phyloP scores from a whole-genome alignment of 2,888 invertebrate genomes.

The Dolichomitus sp. region DNA sequence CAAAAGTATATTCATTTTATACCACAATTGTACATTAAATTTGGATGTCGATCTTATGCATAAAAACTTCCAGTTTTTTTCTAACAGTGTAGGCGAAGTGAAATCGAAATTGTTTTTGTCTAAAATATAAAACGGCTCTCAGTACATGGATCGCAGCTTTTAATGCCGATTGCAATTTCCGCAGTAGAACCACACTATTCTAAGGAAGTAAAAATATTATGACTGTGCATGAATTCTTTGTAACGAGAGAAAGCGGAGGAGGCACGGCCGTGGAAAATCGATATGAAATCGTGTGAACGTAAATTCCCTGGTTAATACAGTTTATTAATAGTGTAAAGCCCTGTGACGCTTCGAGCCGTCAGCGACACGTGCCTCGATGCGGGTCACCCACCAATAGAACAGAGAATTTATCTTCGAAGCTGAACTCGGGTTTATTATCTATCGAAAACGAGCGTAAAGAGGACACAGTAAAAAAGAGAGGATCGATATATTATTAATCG shows the following conservation, averaged over 20 bases:
- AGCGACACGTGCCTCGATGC: constrained; percentile 21
- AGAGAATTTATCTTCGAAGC: background rate
- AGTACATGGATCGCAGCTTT: too few species aligned
- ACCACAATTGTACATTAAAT: too few species aligned
- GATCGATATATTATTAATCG: background rate
- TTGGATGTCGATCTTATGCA: too few species aligned
- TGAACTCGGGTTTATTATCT: constrained; percentile 7
- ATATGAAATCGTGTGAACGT: constrained; percentile 14
- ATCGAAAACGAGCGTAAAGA: background rate
- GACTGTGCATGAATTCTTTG: background rate
- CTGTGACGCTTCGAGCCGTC: background rate
- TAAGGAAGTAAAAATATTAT: background rate
- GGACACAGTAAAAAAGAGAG: background rate
- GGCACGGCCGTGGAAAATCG: constrained; percentile 3
- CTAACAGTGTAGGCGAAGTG: too few species aligned
- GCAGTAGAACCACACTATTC: background rate
- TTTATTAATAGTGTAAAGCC: constrained; percentile 16
- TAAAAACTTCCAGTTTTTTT: too few species aligned
- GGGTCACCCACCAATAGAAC: constrained; percentile 15
- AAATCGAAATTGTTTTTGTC: too few species aligned
- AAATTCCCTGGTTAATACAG: background rate
- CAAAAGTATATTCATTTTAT: too few species aligned
- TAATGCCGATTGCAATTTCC: too few species aligned
- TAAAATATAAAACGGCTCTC: too few species aligned
- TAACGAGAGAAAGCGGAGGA: background rate